Evolutionary conservation across 1,140 invertebrate species (phyloP).

Genomic region (Aphaenogaster rudis): DNA sequence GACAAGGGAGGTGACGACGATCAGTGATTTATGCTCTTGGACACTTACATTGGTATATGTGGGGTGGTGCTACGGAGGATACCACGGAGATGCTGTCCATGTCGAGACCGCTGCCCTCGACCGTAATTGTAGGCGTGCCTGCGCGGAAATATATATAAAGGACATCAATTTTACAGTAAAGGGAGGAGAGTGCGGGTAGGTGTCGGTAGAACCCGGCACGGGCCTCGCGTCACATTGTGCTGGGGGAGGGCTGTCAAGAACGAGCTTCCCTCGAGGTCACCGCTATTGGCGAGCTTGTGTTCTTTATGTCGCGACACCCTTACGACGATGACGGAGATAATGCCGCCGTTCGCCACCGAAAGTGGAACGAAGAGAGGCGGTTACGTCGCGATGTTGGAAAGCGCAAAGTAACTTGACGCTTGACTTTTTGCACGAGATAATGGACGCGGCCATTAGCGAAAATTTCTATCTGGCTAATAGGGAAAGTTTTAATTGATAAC

Average conservation of each 20-base stretch:
- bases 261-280: constrained; percentile 51
- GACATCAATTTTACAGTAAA: constrained; percentile 50
- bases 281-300: constrained; percentile 49
- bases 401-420: constrained; percentile 40
- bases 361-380: constrained; percentile 12
- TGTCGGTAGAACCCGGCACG: constrained; percentile 2
- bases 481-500: constrained; percentile 57
- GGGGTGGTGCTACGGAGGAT: constrained; percentile 91
- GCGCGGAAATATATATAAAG: constrained; percentile 82
- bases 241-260: constrained; percentile 31
- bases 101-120: constrained; percentile 90
- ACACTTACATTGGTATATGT: constrained; percentile 94
- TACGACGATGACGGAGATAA: not conserved
- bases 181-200: constrained; percentile 4
- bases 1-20: constrained; percentile 53
- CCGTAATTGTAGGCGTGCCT: constrained; percentile 90
- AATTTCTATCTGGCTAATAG: constrained; percentile 41
- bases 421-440: constrained; percentile 44
- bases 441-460: constrained; percentile 35
- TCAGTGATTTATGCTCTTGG: constrained; percentile 77
- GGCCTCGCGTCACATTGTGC: not conserved
- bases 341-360: constrained; percentile 2
- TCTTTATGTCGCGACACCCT: constrained; percentile 61
- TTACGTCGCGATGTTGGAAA: constrained; percentile 16
- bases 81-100: constrained; percentile 92